Conservation (phyloP, 2,888 invertebrate genomes). For the Ctena decussata region DNA sequence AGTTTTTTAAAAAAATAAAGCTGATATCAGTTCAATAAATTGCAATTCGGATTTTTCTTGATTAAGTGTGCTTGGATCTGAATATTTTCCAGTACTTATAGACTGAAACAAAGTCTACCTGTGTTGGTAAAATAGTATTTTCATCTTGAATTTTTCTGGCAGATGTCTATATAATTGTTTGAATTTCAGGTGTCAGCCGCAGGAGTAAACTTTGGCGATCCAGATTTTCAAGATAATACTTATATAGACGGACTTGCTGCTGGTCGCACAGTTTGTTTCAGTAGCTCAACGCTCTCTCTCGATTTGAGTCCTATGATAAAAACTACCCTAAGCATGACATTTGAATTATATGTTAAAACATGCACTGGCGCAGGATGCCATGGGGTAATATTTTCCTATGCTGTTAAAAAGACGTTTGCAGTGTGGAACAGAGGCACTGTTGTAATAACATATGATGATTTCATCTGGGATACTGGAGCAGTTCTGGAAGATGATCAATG, state of each 20-base stretch:
- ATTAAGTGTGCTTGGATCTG: too few relatives aligned
- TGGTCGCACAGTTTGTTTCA: not conserved
- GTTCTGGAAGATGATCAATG: constrained; percentile 41
- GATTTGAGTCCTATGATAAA: not conserved
- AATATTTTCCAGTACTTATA: too few relatives aligned
- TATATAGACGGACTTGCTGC: not conserved
- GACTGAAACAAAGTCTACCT: too few relatives aligned
- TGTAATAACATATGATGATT: constrained; percentile 36
- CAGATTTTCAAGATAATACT: not conserved
- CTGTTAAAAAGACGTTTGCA: constrained; percentile 23
- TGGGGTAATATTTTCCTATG: constrained; percentile 55
- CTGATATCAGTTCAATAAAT: too few relatives aligned
- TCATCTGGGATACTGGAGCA: constrained; percentile 24
- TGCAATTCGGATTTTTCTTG: too few relatives aligned
- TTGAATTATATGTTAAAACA: constrained; percentile 53
- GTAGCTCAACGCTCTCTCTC: not conserved
- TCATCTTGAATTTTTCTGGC: too few relatives aligned
- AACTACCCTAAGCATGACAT: constrained; percentile 13
- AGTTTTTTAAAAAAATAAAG: too few relatives aligned
- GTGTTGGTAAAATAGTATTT: too few relatives aligned
- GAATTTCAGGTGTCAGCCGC: not conserved
- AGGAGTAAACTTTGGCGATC: not conserved
- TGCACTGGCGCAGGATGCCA: constrained; percentile 41
- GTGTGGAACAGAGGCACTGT: constrained; percentile 46
- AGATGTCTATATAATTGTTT: too few relatives aligned